Base-by-base conservation (phyloP, 2,888 invertebrate genomes). In the Argyresthia goedartella region DNA sequence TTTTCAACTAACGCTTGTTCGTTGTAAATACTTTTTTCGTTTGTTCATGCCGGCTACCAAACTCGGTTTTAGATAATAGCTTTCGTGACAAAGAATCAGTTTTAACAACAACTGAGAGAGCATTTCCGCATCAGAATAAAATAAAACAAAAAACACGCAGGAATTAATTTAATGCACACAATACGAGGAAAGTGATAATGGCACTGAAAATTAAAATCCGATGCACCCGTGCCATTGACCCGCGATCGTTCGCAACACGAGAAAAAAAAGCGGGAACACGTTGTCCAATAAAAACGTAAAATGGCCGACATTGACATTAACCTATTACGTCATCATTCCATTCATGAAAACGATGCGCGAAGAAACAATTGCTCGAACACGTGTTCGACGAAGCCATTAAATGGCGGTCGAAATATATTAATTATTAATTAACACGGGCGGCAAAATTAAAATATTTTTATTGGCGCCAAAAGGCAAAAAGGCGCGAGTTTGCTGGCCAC, bases 291-390 rank as follows among this genome's bases (percentile, higher is more conserved):
- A 85, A 85, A 84, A 86, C 79, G 82, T 81, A 74, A 84, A 85
- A 85, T 81, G 75, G 73, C 76, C 76, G 70, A 69, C 76, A 73
- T 76, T 80, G 81, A 81, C 82, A 84, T 85, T 84, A 85, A 84
- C 81, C 84, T 81, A 86, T 84, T 84, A 85, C 85, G 84, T 85
- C 85, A 85, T 82, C 81, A 80, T 75, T 76, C 66, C 86, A 86
- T 86, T 86, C 85, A 85, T 82, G 79, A 78, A 77, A 80, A 77
- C 79, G 80, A 74, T 69, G 69, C 73, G 73, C 68, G 76, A 76
- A 76, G 78, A 80, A 80, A 80, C 84, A 84, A 84, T 84, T 77
- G 71, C 73, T 74, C 73, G 62, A 74, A 76, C 84, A 81, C 78
- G 80, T 81, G 84, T 82, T 82, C 76, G 81, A 73, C 78, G 75